Conservation (phyloP, 2,888 invertebrate genomes). For the Molanna angustata region DNA sequence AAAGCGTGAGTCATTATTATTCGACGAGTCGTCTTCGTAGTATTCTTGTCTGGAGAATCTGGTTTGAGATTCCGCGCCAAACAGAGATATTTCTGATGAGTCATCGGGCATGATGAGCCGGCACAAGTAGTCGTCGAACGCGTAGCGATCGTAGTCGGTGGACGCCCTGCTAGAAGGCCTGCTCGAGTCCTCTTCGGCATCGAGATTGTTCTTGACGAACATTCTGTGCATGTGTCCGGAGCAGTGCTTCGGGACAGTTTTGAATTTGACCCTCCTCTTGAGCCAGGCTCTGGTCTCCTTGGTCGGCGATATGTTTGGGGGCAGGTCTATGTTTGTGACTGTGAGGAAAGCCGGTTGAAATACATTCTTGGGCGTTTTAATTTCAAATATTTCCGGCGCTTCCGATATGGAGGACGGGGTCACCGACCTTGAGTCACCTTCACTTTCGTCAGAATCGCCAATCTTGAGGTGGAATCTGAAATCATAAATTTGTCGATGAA, state of each 20-base stretch:
- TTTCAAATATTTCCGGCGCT: slow-evolving; percentile 26
- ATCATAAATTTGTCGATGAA: slow-evolving; percentile 10
- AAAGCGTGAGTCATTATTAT: slow-evolving; percentile 26
- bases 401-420: slow-evolving; percentile 20
- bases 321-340: slow-evolving; percentile 28
- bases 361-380: slow-evolving; percentile 25
- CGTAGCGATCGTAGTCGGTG: slow-evolving; percentile 26
- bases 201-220: slow-evolving; percentile 27
- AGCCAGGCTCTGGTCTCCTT: slow-evolving; percentile 12
- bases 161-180: slow-evolving; percentile 28
- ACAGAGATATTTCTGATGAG: slow-evolving; percentile 28
- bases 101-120: slow-evolving; percentile 24
- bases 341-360: slow-evolving; percentile 31
- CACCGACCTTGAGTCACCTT: slow-evolving; percentile 20
- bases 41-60: slow-evolving; percentile 7
- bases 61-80: slow-evolving; percentile 14
- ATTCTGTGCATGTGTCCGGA: slow-evolving; percentile 30
- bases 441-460: slow-evolving; percentile 14
- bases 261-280: slow-evolving; percentile 25
- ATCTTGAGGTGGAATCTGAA: slow-evolving; percentile 17
- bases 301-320: slow-evolving; percentile 1
- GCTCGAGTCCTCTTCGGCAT: slow-evolving; percentile 7
- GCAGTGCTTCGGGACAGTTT: slow-evolving; percentile 29
- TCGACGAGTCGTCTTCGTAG: slow-evolving; percentile 11
- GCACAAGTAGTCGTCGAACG: slow-evolving; percentile 30